phyloP scores from a whole-genome alignment of 53 echinoderm and acorn worm species.

The Mesocentrotus franciscanus region DNA sequence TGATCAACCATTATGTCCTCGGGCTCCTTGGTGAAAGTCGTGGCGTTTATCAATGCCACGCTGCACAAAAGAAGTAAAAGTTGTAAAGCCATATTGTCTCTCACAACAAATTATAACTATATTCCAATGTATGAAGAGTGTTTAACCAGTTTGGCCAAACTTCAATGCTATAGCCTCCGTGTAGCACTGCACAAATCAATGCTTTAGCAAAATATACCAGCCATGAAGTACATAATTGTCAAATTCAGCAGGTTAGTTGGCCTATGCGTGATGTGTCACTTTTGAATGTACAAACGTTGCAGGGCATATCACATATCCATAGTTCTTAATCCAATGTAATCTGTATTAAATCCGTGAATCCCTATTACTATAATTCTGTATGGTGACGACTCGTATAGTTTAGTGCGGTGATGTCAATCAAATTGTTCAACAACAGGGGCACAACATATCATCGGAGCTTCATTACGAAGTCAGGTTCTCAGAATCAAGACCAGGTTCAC shows the following conservation, averaged over 20 bases:
- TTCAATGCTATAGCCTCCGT: not conserved
- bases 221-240: not conserved
- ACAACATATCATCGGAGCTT: not conserved
- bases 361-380: not conserved
- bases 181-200: not conserved
- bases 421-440: not conserved
- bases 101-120: not conserved
- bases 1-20: constrained; percentile 72
- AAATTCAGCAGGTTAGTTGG: not conserved
- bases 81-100: not conserved
- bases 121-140: not conserved
- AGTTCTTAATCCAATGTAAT: not conserved
- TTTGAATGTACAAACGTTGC: not conserved
- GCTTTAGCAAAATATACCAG: not conserved
- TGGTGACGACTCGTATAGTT: not conserved
- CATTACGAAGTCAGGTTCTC: not conserved
- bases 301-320: not conserved
- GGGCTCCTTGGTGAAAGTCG: constrained; percentile 72
- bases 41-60: not conserved
- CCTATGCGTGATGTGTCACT: not conserved
- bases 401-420: not conserved
- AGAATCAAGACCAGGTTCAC: not conserved
- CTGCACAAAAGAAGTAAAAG: not conserved
- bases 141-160: not conserved
- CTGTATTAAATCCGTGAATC: constrained; percentile 14